These are phyloP conservation scores for Hypsibius dujardini DNA, from an alignment of 1,140 invertebrate species.

Conservation along the genomic window DNA sequence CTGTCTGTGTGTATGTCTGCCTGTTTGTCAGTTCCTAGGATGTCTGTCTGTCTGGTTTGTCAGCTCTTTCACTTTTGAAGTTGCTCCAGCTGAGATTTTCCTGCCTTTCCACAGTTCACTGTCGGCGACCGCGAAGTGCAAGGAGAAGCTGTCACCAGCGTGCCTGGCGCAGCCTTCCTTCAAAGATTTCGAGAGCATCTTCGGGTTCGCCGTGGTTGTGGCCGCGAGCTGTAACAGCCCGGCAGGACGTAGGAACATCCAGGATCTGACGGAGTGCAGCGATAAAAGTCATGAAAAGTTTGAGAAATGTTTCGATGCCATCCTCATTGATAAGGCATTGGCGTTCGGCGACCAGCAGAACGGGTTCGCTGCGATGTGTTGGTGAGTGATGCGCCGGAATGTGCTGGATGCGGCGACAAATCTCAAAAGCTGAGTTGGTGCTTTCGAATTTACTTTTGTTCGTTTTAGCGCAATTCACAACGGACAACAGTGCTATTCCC, in stretches of 20 bases:
- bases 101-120: no score
- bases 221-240: background rate
- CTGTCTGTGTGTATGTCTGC: no score
- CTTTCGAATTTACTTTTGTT: background rate
- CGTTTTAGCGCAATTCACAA: background rate
- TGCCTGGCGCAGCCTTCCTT: background rate
- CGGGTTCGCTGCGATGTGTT: slow-evolving; percentile 2
- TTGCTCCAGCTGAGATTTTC: no score
- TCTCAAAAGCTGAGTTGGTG: background rate
- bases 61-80: no score
- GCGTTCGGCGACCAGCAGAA: background rate
- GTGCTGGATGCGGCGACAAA: no score
- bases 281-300: background rate
- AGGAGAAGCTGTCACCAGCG: background rate
- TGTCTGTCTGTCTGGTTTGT: no score
- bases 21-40: no score
- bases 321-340: background rate
- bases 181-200: background rate
- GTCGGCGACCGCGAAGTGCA: background rate
- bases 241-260: background rate
- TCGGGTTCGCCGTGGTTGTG: background rate
- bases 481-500: background rate
- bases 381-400: background rate
- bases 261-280: slow-evolving; percentile 6
- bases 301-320: slow-evolving; percentile 8